Evolutionary conservation across 2,797 vertebrate genomes (phyloP), one percentile per base, ranked within the genome.

Genomic region (Macroramphosus scolopax): DNA sequence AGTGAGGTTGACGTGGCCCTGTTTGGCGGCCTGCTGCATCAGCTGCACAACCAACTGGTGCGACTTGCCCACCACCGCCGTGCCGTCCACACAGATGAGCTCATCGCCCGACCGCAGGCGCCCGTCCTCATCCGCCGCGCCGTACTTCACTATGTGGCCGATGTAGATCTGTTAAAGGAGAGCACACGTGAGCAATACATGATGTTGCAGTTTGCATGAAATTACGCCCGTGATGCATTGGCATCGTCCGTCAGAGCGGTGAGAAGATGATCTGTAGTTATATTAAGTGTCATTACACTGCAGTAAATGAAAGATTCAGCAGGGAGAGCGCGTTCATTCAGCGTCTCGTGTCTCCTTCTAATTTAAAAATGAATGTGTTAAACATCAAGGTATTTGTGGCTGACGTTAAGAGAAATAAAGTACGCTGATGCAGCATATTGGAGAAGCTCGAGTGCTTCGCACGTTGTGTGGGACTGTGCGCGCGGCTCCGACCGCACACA

Each of bases 11-110:
- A 98, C 97, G 0, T 99, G 97, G 36, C 96, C 97, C 83, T 98
- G 96, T 49, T 98, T 98, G 81, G 97, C 97, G 0, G 97, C 97
- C 83, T 98, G 96, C 72, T 99, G 97, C 97, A 99, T 99, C 63
- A 99, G 93, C 84, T 98, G 96, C 58, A 99, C 95, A 59, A 99
- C 97, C 63, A 98, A 91, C 88, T 98, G 96, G 84, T 99, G 97
- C 9, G 97, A 98, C 60, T 98, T 98, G 37, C 96, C 97, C 26
- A 98, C 95, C 36, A 99, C 97, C 0, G 95, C 93, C 1, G 97
- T 99, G 61, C 97, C 97, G 18, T 99, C 97, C 82, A 99, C 97
- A 8, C 95, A 98, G 84, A 96, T 95, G 53, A 99, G 92, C 69
- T 99, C 97, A 28, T 99, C 97, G 0, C 97, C 97, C 0, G 97